Base-by-base conservation (phyloP, 2,888 invertebrate species). In the Drosophila vallismaia region DNA sequence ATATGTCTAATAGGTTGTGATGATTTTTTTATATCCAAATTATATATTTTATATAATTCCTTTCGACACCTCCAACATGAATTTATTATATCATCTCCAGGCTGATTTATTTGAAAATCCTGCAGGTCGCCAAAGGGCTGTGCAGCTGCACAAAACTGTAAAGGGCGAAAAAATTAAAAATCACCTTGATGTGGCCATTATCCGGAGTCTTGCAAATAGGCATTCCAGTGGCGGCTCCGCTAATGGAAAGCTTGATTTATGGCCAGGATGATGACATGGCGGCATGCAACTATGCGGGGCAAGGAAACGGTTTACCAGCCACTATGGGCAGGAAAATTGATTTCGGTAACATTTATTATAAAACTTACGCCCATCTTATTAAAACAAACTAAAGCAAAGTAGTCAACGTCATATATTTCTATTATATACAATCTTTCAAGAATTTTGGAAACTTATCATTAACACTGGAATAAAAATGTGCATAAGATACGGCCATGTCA, bases 241-340 rank as follows among this genome's bases (percentile, higher is more conserved):
- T 79, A 81, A 79, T 84, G 73, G 79, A 72, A 75, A 74, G 83
- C 76, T 72, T 81, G 85, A 81, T 81, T 84, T 76, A 81, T 84
- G 82, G 44, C 71, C 46, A 26, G 28, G 53, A 56, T 68, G 81
- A 84, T 76, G 79, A 72, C 81, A 67, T 55, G 50, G 66, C n/a
- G 79, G 68, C 78, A 78, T 83, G 80, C 84, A 71, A 69, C 58
- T 19, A 14, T 50, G 63, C 38, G 42, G 56, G 6, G 42, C n/a
- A 8, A 3, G 50, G 33, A 29, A 50, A 26, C 24, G 3, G 33
- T 10, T 33, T 8, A 33, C 33, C 33, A 10, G 33, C 14, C 40
- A 42, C 40, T 42, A 42, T 19, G 40, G 36, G 36, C 36, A 12
- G 36, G 14, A 42, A 42, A 42, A 42, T 40, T 40, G 14, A 42